Evolutionary conservation across 53 echinoderm and acorn worm species (phyloP).

Genomic region (Echinarachnius parma): DNA sequence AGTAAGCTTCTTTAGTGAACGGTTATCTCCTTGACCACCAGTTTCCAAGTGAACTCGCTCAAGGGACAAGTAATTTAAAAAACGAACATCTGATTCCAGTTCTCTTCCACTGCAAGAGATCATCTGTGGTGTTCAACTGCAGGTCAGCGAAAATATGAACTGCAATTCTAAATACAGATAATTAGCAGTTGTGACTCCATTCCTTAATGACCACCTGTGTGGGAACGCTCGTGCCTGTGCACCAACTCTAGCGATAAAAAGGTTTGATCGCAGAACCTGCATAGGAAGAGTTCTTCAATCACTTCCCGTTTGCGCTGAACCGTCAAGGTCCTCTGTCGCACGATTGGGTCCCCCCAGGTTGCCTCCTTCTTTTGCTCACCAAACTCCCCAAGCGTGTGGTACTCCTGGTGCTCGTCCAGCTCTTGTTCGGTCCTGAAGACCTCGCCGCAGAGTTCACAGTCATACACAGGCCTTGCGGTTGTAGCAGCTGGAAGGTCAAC

Average conservation of each 20-base stretch:
- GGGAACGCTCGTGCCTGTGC: slow-evolving; percentile 19
- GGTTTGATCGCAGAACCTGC: slow-evolving; percentile 18
- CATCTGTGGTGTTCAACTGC: too few species aligned
- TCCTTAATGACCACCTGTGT: too few species aligned
- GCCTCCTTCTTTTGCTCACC: neutral
- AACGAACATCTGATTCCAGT: too few species aligned
- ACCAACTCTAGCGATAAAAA: slow-evolving; percentile 13
- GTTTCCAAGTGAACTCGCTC: too few species aligned
- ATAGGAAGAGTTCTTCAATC: neutral
- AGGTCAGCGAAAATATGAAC: too few species aligned
- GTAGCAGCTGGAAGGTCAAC: neutral
- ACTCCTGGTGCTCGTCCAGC: slow-evolving; percentile 19
- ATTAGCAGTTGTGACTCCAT: too few species aligned
- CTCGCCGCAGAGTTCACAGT: slow-evolving; percentile 15
- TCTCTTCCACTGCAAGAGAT: too few species aligned
- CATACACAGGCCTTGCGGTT: neutral
- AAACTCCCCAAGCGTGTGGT: slow-evolving; percentile 10
- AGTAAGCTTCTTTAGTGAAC: too few species aligned
- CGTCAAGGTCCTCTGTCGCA: neutral
- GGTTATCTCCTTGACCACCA: too few species aligned
- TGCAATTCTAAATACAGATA: too few species aligned
- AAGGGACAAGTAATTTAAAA: too few species aligned
- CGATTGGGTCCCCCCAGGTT: neutral
- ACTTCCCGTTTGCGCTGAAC: neutral
- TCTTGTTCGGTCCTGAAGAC: neutral